phyloP scores from a whole-genome alignment of 37 sponge, comb jelly and placozoan genomes.

The Agelas oroides region DNA sequence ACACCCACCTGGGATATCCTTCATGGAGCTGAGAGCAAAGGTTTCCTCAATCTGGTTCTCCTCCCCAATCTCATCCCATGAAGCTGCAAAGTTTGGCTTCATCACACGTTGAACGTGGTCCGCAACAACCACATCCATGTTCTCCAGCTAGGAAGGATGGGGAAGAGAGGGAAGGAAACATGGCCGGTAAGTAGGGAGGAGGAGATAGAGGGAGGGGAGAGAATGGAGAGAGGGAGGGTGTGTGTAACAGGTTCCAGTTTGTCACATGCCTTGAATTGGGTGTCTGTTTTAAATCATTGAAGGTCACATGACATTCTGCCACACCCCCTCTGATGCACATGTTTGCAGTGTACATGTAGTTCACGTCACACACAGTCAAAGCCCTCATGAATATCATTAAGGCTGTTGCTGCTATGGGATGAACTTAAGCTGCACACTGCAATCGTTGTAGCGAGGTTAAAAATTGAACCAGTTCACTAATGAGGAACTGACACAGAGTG shows the following conservation, averaged over 20 bases:
- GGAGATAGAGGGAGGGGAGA: background rate
- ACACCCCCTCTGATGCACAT: too few species aligned
- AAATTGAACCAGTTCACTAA: constrained; percentile 53
- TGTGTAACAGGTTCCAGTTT: too few species aligned
- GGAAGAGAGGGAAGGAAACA: background rate
- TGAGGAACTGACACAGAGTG: constrained; percentile 63
- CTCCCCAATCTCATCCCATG: constrained; percentile 95
- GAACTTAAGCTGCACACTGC: too few species aligned
- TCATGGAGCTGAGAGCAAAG: constrained; percentile 82
- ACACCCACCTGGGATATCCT: constrained; percentile 68
- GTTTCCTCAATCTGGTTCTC: constrained; percentile 97
- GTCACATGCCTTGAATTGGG: too few species aligned
- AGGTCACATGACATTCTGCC: background rate
- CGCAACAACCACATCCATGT: constrained; percentile 84
- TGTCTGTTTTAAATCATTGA: too few species aligned
- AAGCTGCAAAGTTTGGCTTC: constrained; percentile 94
- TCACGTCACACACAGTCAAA: too few species aligned
- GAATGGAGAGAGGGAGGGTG: background rate
- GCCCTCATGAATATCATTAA: too few species aligned
- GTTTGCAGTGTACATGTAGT: too few species aligned
- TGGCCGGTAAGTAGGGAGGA: background rate
- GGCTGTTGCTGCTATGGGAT: too few species aligned
- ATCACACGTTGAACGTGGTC: constrained; percentile 94
- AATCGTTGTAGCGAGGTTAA: constrained; percentile 59
- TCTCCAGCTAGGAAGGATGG: constrained; percentile 76